These are phyloP conservation scores for Seriola aureovittata DNA, from an alignment of 2,113 vertebrate species.

Conservation along the genomic window DNA sequence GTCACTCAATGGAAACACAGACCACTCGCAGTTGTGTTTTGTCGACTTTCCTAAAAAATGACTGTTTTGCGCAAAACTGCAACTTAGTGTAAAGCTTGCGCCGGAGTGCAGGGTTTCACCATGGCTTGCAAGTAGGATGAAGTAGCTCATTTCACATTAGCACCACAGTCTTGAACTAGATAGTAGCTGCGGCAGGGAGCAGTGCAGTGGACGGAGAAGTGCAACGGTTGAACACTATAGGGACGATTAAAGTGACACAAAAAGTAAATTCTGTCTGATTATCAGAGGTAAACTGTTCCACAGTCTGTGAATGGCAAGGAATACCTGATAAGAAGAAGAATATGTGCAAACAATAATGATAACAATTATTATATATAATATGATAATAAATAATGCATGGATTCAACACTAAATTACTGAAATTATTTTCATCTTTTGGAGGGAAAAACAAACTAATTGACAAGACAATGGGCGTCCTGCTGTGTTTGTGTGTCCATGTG, in stretches of 20 bases:
- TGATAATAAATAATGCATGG: no score
- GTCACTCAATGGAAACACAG: no score
- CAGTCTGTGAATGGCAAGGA: background rate
- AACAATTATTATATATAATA: background rate
- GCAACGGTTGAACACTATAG: background rate
- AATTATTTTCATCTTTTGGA: background rate
- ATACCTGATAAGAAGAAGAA: background rate
- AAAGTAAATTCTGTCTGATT: background rate
- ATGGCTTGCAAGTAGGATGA: no score
- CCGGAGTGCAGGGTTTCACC: no score
- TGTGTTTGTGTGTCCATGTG: constrained; percentile 16
- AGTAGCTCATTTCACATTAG: background rate
- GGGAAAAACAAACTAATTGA: background rate
- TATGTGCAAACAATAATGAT: background rate
- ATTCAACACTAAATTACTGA: background rate
- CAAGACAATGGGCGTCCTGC: background rate
- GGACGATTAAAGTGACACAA: background rate
- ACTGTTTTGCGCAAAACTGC: no score
- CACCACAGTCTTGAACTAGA: background rate
- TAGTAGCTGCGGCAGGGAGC: background rate
- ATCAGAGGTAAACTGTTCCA: background rate
- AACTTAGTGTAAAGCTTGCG: no score
- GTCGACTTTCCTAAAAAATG: no score
- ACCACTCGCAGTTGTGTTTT: no score
- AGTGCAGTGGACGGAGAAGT: background rate